Evolutionary conservation across 2,888 invertebrate species (phyloP).

Genomic region (Rhabditophanes sp.): DNA sequence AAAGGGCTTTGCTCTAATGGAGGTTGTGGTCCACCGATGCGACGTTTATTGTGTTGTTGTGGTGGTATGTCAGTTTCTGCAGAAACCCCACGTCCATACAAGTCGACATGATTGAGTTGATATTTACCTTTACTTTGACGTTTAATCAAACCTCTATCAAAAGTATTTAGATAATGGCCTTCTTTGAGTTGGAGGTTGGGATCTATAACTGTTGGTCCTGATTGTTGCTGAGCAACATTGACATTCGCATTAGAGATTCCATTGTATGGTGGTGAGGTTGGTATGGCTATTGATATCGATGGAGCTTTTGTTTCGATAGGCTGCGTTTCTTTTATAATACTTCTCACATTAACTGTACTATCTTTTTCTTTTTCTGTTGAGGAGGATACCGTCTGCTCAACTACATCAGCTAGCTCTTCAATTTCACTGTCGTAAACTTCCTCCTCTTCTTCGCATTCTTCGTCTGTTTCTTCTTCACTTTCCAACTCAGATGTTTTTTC

Average conservation of each 20-base stretch:
- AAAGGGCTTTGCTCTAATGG: conserved; percentile 33
- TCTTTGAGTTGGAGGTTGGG: no score
- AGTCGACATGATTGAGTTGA: conserved; percentile 24
- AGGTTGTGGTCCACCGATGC: conserved; percentile 40
- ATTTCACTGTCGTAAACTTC: conserved; percentile 39
- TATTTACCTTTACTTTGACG: conserved; percentile 42
- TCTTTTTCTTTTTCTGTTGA: neutral
- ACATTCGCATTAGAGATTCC: conserved; percentile 6
- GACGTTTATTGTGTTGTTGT: conserved; percentile 16
- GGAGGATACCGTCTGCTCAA: conserved; percentile 17
- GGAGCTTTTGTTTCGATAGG: conserved; percentile 3
- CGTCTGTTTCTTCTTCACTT: conserved; percentile 14
- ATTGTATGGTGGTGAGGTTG: conserved; percentile 1
- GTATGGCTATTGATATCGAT: conserved; percentile 3
- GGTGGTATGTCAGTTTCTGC: conserved; percentile 34
- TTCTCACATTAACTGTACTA: neutral
- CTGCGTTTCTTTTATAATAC: conserved; percentile 7
- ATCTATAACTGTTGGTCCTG: conserved; percentile 6
- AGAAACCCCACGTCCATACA: conserved; percentile 39
- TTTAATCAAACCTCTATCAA: conserved; percentile 39
- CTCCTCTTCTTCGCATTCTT: conserved; percentile 22
- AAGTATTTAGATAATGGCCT: conserved; percentile 30
- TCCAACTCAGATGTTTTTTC: conserved; percentile 10
- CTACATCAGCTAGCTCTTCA: conserved; percentile 39
- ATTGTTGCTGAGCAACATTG: no score